These are phyloP conservation scores for Anisognathus igniventris DNA, from an alignment of 2,797 vertebrate species.

Conservation along the genomic window DNA sequence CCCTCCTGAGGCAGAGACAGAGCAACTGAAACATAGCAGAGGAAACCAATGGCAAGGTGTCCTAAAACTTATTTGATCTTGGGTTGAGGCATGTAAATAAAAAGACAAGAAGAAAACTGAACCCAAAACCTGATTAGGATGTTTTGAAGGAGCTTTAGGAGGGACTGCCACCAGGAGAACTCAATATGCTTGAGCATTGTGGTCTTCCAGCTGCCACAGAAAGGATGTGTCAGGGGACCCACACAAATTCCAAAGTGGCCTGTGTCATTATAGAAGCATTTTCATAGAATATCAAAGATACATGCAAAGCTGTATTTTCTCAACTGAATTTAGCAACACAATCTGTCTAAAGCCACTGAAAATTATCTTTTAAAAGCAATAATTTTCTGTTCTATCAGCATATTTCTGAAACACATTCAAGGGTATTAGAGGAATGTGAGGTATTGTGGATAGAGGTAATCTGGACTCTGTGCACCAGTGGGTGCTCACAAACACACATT, in stretches of 20 bases:
- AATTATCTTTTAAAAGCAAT: neutral
- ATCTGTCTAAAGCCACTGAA: neutral
- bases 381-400: neutral
- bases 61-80: neutral
- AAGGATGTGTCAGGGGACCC: neutral
- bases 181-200: neutral
- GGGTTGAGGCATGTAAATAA: neutral
- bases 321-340: neutral
- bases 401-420: slow-evolving; percentile 13
- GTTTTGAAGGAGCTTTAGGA: neutral
- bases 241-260: neutral
- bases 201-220: neutral
- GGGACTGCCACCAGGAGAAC: neutral
- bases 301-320: neutral
- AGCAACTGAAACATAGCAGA: neutral
- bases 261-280: neutral
- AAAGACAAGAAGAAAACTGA: neutral
- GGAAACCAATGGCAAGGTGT: neutral
- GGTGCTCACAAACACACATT: neutral
- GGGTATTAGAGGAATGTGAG: slow-evolving; percentile 6
- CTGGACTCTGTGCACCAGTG: neutral
- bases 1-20: neutral
- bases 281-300: neutral
- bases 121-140: neutral
- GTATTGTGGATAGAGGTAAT: neutral